Percentiles rank a stretch among this genome's conserved stretches.
phyloP scores from a whole-genome alignment of 2,888 invertebrate genomes.

The Pachydiplax longipennis region DNA sequence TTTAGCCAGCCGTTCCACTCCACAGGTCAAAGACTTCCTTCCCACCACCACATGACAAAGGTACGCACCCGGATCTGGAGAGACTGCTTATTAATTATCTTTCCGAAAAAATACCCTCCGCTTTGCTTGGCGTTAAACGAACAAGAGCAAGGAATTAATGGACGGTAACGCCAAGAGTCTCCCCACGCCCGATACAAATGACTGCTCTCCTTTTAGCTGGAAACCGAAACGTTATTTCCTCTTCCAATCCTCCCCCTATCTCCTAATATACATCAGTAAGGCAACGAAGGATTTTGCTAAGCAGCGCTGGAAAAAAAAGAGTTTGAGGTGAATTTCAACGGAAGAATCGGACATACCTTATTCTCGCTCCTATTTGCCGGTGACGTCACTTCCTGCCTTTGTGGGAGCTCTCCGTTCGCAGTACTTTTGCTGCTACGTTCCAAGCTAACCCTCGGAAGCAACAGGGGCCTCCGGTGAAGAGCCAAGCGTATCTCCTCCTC shows the following conservation, averaged over 20 bases:
- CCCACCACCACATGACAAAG: too few relatives aligned
- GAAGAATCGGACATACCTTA: slow-evolving; percentile 11
- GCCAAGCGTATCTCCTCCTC: not conserved
- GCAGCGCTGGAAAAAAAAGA: not conserved
- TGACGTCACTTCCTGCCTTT: slow-evolving; percentile 45
- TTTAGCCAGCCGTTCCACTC: too few relatives aligned
- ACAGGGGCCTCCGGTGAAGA: slow-evolving; percentile 3
- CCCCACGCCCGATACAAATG: not conserved
- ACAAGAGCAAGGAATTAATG: not conserved
- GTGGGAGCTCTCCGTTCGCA: not conserved
- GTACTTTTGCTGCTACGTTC: not conserved
- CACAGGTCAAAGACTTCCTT: too few relatives aligned
- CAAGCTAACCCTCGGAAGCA: slow-evolving; percentile 22
- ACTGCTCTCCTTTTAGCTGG: slow-evolving; percentile 11
- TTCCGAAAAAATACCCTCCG: too few relatives aligned
- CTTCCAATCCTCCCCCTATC: not conserved
- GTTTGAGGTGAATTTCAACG: not conserved
- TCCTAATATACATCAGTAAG: slow-evolving; percentile 1
- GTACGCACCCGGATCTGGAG: too few relatives aligned
- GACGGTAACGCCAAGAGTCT: not conserved
- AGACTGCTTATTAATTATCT: too few relatives aligned
- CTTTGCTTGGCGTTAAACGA: not conserved
- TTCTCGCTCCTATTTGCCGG: slow-evolving; percentile 15
- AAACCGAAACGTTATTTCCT: slow-evolving; percentile 36
- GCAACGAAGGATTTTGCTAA: not conserved